Base-by-base conservation (phyloP, 2,888 invertebrate species). In the Leucoma salicis region DNA sequence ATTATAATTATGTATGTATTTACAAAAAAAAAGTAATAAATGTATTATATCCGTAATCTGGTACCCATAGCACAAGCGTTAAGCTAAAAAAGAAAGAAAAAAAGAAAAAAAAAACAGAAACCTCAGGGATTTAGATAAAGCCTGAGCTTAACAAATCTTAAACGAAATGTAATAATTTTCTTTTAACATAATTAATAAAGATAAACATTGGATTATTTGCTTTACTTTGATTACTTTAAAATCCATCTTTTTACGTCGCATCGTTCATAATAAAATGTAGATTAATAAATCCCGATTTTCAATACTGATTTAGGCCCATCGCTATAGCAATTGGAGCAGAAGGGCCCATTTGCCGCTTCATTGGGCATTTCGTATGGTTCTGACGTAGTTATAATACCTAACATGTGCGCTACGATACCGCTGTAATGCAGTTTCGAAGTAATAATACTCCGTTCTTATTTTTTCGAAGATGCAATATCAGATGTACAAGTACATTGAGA, bases 291-390 rank as follows among this genome's bases (percentile, higher is more conserved):
- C 43, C 16, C 33, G 52, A 44, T 50, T 74, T 75, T 74, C 76
- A 70, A 61, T 78, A 75, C n/a, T n/a, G n/a, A n/a, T 75, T 70
- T 67, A 71, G 74, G 69, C 66, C 56, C 68, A 72, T 71, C 59
- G 64, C 70, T 59, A 69, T 63, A 58, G 63, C 70, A 79, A 85
- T 70, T 81, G 73, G 81, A 69, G 84, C 84, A 83, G 85, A 86
- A 87, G 79, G 74, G 77, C 81, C 80, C 72, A 82, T 86, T 85
- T 80, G 50, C 68, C 84, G 82, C 74, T 76, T 74, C 80, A 85
- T 74, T 78, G 82, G 68, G 62, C 72, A 71, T 78, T 77, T 69
- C 74, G 63, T 70, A 66, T 68, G 62, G 65, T 66, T 65, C 73
- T 74, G 75, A 76, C 72, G 76, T 74, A 76, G 76, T 77, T 77